Evolutionary conservation across 2,113 vertebrate species (phyloP).

Genomic region (Chunga burmeisteri): DNA sequence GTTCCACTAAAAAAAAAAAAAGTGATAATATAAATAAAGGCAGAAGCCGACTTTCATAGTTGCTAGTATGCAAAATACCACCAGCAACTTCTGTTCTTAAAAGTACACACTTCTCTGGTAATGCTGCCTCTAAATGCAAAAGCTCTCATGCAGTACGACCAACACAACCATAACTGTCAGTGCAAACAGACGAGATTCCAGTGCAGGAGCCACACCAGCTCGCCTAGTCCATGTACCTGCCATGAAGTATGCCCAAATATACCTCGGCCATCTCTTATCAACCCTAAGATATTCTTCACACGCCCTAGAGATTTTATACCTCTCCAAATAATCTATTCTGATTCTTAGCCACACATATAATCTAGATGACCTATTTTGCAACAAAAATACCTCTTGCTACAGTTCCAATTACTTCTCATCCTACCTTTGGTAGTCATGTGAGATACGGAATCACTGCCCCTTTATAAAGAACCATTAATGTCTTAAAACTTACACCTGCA

Average conservation of each 20-base stretch:
- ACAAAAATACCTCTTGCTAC: not conserved
- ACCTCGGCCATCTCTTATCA: not conserved
- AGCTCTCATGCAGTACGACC: not conserved
- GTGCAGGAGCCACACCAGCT: not conserved
- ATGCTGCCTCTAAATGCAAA: not conserved
- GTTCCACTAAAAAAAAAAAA: not conserved
- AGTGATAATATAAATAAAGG: not conserved
- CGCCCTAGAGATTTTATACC: not conserved
- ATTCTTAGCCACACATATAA: not conserved
- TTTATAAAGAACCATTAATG: not conserved
- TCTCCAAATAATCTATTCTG: not conserved
- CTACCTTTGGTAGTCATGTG: not conserved
- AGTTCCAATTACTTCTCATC: not conserved
- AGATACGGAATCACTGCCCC: not conserved
- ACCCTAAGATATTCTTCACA: not conserved
- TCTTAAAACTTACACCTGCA: not conserved
- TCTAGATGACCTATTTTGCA: not conserved
- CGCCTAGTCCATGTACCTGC: not conserved
- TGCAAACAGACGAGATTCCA: not conserved
- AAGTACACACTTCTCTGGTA: not conserved
- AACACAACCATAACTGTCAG: not conserved
- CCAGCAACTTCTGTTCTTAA: not conserved
- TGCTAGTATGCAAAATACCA: not conserved
- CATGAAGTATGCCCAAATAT: not conserved
- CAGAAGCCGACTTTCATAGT: not conserved